A percentile compares a stretch with the other conserved stretches of the same genome.
Conservation (phyloP, 2,797 vertebrate species). For the Acipenser oxyrinchus region DNA sequence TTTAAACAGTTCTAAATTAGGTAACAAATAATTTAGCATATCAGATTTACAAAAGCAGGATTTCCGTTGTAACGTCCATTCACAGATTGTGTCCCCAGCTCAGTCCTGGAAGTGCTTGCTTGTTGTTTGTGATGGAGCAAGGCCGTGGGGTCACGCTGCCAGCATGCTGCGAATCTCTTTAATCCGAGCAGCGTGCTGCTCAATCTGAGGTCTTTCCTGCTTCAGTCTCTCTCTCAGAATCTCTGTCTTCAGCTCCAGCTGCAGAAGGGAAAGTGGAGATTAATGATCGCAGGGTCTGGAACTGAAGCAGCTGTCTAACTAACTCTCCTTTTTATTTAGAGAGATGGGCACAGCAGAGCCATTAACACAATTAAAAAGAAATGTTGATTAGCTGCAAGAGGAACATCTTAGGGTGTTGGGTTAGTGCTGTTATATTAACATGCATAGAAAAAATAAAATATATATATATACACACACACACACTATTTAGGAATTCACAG, state of each 20-base stretch:
- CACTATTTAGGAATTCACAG: too few species aligned
- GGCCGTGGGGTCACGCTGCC: not conserved
- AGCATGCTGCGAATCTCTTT: conserved; percentile 51
- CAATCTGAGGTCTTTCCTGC: conserved; percentile 44
- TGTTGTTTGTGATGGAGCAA: too few species aligned
- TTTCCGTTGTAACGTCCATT: too few species aligned
- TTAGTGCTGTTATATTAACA: conserved; percentile 22
- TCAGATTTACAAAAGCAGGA: too few species aligned
- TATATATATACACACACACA: too few species aligned
- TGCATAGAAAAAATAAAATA: not conserved
- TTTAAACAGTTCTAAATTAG: too few species aligned
- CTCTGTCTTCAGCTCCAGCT: conserved; percentile 68
- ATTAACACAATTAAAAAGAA: not conserved
- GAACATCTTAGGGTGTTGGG: conserved; percentile 13
- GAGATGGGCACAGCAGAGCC: not conserved
- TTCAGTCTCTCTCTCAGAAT: conserved; percentile 47
- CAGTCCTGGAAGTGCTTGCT: too few species aligned
- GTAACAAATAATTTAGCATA: too few species aligned
- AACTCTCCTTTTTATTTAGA: not conserved
- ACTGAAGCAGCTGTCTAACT: not conserved
- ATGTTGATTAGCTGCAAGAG: conserved; percentile 5
- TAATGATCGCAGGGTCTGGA: not conserved
- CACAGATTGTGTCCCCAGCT: too few species aligned
- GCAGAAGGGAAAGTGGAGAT: conserved; percentile 20
- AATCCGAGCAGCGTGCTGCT: conserved; percentile 55